Conservation (phyloP, 2,797 vertebrate genomes). For the Schizopygopsis pylzovi region DNA sequence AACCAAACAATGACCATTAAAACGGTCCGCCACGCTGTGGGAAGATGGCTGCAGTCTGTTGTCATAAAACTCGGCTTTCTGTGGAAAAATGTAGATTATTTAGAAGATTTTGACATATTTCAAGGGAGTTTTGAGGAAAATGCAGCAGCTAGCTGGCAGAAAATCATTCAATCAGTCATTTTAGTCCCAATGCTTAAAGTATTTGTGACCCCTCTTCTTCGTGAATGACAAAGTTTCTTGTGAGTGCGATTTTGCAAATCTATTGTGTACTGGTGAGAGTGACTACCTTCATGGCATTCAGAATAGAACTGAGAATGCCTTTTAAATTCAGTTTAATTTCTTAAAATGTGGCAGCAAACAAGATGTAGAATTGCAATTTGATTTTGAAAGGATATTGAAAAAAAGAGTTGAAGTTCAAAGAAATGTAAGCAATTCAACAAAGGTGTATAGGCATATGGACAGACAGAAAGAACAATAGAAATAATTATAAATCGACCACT, state of each 20-base stretch:
- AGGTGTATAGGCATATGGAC: not conserved
- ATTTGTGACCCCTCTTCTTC: not conserved
- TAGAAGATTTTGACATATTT: conserved; percentile 29
- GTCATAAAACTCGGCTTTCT: conserved; percentile 18
- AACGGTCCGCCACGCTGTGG: conserved; percentile 32
- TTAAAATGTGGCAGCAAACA: not conserved
- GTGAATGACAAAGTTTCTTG: conserved; percentile 13
- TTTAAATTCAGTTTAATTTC: not conserved
- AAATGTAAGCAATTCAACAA: not conserved
- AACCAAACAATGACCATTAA: conserved; percentile 60
- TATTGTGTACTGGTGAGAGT: not conserved
- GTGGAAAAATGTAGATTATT: not conserved
- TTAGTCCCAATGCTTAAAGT: conserved; percentile 20
- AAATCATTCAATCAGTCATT: conserved; percentile 22
- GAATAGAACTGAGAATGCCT: not conserved
- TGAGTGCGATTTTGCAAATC: not conserved
- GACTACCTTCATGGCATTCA: not conserved
- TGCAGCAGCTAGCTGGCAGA: conserved; percentile 7
- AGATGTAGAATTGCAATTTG: not conserved
- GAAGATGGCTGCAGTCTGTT: conserved; percentile 38
- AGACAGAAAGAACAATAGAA: not conserved
- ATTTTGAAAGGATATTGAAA: not conserved
- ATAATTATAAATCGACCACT: not conserved
- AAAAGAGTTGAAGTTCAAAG: not conserved
- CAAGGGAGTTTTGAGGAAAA: conserved; percentile 1